phyloP scores from a whole-genome alignment of 2,888 invertebrate genomes.

The Spialia ferax region DNA sequence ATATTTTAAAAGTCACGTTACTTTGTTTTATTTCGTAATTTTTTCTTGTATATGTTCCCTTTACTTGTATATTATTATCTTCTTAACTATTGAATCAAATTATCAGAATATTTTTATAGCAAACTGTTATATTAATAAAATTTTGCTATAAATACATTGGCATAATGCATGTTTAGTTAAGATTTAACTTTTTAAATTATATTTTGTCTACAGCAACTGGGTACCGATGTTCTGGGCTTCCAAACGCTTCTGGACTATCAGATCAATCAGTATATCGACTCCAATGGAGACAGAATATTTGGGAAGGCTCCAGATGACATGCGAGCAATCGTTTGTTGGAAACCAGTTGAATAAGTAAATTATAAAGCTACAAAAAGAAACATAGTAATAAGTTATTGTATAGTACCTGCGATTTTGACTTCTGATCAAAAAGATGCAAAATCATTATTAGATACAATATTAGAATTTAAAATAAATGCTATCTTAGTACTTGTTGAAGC shows the following conservation, averaged over 20 bases:
- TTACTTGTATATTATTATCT: no score
- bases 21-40: no score
- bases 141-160: no score
- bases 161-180: no score
- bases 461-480: background rate
- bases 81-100: no score
- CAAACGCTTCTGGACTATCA: conserved; percentile 92
- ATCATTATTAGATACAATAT: conserved; percentile 1
- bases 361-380: background rate
- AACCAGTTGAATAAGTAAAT: conserved; percentile 72
- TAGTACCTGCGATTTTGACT: background rate
- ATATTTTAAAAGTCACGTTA: no score
- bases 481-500: background rate
- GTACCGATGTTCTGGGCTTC: conserved; percentile 92
- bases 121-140: no score
- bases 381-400: conserved; percentile 20
- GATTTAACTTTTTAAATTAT: background rate
- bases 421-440: background rate
- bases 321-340: conserved; percentile 93
- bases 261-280: conserved; percentile 92
- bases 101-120: no score
- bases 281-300: conserved; percentile 91
- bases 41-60: no score
- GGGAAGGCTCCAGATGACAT: conserved; percentile 91
- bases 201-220: conserved; percentile 89